A percentile compares a stretch with the other conserved stretches of the same genome.
Evolutionary conservation across 2,888 invertebrate genomes (phyloP).

Genomic region (Caenorhabditis doughertyi): DNA sequence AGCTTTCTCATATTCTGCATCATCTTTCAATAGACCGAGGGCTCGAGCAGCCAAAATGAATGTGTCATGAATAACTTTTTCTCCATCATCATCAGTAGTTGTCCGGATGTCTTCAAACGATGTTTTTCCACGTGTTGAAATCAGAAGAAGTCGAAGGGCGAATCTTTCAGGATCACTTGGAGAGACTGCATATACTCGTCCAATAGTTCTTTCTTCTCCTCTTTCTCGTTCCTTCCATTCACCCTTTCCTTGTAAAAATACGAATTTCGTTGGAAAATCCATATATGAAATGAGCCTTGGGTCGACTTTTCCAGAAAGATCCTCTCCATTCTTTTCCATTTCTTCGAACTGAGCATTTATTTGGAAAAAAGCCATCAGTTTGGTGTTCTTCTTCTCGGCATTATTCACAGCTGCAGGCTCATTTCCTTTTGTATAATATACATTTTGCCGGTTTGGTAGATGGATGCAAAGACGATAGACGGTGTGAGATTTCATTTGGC

Average conservation of each 20-base stretch:
- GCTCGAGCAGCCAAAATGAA: constrained; percentile 32
- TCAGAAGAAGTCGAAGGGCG: constrained; percentile 25
- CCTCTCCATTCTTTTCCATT: constrained; percentile 4
- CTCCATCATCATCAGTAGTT: constrained; percentile 10
- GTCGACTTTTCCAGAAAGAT: background rate
- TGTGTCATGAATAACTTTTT: background rate
- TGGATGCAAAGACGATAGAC: constrained; percentile 15
- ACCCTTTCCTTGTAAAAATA: background rate
- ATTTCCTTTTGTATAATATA: background rate
- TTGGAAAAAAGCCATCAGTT: constrained; percentile 7
- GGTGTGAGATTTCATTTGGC: background rate
- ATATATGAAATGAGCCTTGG: background rate
- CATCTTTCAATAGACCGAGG: constrained; percentile 35
- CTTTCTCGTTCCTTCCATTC: background rate
- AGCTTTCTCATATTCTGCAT: background rate
- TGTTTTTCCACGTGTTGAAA: constrained; percentile 3
- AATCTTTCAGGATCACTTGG: constrained; percentile 36
- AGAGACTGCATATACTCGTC: constrained; percentile 1
- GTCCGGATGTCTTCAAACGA: constrained; percentile 36
- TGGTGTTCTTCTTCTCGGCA: background rate
- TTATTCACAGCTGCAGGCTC: background rate
- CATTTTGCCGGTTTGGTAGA: constrained; percentile 9
- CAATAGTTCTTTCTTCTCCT: background rate
- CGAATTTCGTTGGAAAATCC: constrained; percentile 1
- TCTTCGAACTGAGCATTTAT: background rate